Evolutionary conservation across 2,797 vertebrate species (phyloP), one percentile per base, ranked within the genome.

Genomic region (Eulemur mongoz): DNA sequence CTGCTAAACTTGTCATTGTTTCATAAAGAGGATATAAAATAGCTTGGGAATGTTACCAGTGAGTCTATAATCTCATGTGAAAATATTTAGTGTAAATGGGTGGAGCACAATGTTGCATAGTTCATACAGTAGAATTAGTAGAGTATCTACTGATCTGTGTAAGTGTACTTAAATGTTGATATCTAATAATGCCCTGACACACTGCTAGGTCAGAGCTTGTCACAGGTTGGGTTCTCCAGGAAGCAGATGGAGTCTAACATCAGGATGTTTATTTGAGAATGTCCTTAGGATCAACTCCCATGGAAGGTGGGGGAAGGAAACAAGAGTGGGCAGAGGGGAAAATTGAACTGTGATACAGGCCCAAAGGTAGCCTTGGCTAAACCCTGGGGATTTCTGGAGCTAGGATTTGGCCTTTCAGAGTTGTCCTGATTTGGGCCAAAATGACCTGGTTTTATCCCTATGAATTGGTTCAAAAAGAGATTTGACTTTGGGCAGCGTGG

Each of bases 381-480:
- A 45, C 27, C 65, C 52, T 1, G 52, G 17, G 40, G 73, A 90
- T 20, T 15, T 70, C 38, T 91, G 72, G 54, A 92, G 48, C 54
- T 89, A 48, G 69, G 90, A 76, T 65, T 65, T 50, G 12, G 25
- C 32, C 65, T 87, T 79, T 83, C 35, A 57, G 43, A 75, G 9
- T 67, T 91, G 45, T 95, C 72, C 70, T 93, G 79, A 91, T n/a
- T 93, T 96, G 40, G 35, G 25, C 27, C 59, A 92, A 30, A 91
- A 50, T 73, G 25, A 32, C 45, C 48, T 80, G 67, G 52, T 8
- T 88, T 79, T 72, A 48, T 89, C 32, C 17, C 40, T 25, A 0
- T 84, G 43, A 5, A 7, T 91, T 76, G 23, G 38, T 80, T 90
- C 65, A 85, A 45, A 59, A 91, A 88, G 59, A 35, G 22, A 15